These are phyloP conservation scores for Dasyornis broadbenti DNA, from an alignment of 2,113 vertebrate species.

Conservation along the genomic window DNA sequence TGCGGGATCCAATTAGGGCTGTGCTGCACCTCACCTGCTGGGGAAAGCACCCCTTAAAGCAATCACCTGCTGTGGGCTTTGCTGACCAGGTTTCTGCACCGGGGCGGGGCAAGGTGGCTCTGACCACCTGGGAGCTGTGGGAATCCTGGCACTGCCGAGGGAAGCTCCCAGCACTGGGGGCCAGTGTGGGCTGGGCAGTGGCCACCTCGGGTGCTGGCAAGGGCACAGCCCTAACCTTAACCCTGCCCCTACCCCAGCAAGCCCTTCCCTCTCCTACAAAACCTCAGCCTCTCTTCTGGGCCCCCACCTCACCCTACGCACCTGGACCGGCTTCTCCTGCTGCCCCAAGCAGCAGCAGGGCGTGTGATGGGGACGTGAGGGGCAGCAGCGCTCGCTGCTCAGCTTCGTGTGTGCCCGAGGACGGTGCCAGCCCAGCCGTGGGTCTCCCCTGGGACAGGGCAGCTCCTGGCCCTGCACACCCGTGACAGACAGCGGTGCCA, in stretches of 20 bases:
- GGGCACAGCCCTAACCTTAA: background rate
- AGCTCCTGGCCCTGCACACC: background rate
- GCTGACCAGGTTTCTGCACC: background rate
- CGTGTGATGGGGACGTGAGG: accelerated
- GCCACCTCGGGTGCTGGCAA: background rate
- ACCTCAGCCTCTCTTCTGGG: background rate
- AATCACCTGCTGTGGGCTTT: background rate
- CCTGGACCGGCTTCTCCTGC: background rate
- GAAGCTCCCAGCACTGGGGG: accelerated
- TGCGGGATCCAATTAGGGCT: constrained; percentile 13
- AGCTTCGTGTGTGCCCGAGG: accelerated
- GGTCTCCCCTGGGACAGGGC: background rate
- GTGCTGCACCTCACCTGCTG: background rate
- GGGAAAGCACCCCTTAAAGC: background rate
- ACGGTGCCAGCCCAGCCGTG: accelerated
- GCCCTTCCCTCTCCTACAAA: background rate
- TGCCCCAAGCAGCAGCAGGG: background rate
- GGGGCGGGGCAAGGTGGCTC: background rate
- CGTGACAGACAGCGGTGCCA: accelerated
- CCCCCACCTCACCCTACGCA: accelerated
- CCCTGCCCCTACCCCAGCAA: background rate
- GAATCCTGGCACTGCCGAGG: background rate
- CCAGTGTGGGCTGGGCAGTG: no score
- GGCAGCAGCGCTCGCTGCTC: background rate
- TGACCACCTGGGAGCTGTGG: accelerated